phyloP scores from a whole-genome alignment of 2,888 invertebrate species.

The Oligia fasciuncula region DNA sequence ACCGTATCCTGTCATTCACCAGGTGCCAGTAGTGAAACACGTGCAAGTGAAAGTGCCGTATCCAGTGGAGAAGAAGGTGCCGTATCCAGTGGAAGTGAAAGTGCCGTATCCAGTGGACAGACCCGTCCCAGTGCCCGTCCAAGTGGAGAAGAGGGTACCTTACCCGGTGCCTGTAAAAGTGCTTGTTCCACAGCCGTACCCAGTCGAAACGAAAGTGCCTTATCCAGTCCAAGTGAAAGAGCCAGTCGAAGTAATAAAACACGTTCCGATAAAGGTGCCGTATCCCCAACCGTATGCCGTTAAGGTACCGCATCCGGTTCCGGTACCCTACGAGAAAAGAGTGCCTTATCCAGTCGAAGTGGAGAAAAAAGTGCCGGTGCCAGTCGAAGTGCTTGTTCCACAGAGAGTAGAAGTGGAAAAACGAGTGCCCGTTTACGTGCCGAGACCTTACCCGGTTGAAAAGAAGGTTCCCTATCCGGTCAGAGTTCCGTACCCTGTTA shows the following conservation, averaged over 20 bases:
- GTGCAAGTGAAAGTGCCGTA: slow-evolving; percentile 85
- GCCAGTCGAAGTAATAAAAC: slow-evolving; percentile 84
- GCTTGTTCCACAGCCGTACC: slow-evolving; percentile 85
- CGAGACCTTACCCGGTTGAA: slow-evolving; percentile 82
- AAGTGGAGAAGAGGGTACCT: slow-evolving; percentile 85
- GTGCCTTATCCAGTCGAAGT: slow-evolving; percentile 86
- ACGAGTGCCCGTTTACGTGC: slow-evolving; percentile 76
- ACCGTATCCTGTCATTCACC: slow-evolving; percentile 86
- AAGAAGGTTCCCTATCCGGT: slow-evolving; percentile 83
- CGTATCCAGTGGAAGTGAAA: slow-evolving; percentile 82
- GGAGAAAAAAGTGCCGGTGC: slow-evolving; percentile 86
- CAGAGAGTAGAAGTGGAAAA: slow-evolving; percentile 74
- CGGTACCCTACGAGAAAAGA: slow-evolving; percentile 84
- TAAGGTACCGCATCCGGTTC: slow-evolving; percentile 88
- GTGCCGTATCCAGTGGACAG: slow-evolving; percentile 82
- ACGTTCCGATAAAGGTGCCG: slow-evolving; percentile 83
- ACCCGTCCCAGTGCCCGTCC: slow-evolving; percentile 81
- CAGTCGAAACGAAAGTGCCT: slow-evolving; percentile 90
- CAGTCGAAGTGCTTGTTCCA: slow-evolving; percentile 79
- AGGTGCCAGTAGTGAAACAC: slow-evolving; percentile 83
- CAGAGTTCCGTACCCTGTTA: slow-evolving; percentile 82
- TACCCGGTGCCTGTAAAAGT: slow-evolving; percentile 85
- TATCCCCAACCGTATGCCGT: slow-evolving; percentile 88
- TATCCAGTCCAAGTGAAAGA: slow-evolving; percentile 85
- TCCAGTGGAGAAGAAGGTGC: slow-evolving; percentile 85